Conservation (phyloP, 1,140 invertebrate genomes). For the Wasmannia auropunctata region DNA sequence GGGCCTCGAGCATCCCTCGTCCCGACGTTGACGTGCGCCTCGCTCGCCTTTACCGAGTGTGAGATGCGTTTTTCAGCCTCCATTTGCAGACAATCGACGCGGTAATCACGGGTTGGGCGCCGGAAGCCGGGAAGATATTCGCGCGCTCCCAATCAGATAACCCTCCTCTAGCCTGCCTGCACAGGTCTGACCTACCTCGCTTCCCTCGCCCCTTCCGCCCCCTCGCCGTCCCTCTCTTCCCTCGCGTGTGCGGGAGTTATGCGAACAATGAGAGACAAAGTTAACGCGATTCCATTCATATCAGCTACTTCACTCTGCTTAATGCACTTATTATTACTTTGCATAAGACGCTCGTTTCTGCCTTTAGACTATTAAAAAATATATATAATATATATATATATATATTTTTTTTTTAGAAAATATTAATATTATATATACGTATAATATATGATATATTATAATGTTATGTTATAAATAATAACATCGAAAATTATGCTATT, state of each 20-base stretch:
- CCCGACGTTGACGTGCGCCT: constrained; percentile 56
- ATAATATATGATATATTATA: too few species aligned
- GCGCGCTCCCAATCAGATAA: constrained; percentile 83
- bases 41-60: constrained; percentile 70
- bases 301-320: background rate
- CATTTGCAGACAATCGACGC: constrained; percentile 82
- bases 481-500: too few species aligned
- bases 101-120: constrained; percentile 82
- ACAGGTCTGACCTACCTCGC: constrained; percentile 63
- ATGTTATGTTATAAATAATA: too few species aligned
- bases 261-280: constrained; percentile 71
- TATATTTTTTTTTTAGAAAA: too few species aligned
- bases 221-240: constrained; percentile 12
- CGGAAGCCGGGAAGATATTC: constrained; percentile 83
- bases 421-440: too few species aligned
- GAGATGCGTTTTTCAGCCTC: constrained; percentile 81
- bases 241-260: constrained; percentile 48
- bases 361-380: too few species aligned
- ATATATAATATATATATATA: too few species aligned
- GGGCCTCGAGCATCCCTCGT: constrained; percentile 52
- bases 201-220: constrained; percentile 50
- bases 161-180: constrained; percentile 62
- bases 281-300: constrained; percentile 54
- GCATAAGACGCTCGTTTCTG: too few species aligned
- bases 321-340: too few species aligned